Base-by-base conservation (phyloP, 2,113 vertebrate species). In the Peromyscus polionotus region DNA sequence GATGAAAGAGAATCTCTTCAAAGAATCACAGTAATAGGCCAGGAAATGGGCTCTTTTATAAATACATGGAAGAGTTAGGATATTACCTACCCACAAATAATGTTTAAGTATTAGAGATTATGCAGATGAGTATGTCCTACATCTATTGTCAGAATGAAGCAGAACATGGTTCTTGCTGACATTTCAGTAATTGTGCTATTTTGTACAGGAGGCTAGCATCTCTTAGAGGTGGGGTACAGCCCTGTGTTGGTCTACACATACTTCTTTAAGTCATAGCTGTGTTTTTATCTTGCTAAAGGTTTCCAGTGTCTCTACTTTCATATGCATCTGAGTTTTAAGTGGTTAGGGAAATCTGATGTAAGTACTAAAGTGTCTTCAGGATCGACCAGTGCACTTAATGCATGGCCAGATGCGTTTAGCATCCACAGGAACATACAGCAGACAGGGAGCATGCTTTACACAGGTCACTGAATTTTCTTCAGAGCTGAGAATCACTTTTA, bases 391-490 rank as follows among this genome's bases (percentile, higher is more conserved):
- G 81, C 51, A 85, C 85, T 95, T 97, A 98, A 96, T 95, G 87
- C 97, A 80, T 95, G 98, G 97, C 84, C 93, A 95, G 95, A 93
- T 98, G 94, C 80, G 95, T 97, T 98, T 96, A 95, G 85, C 88
- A 70, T 89, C 94, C 91, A 93, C 57, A 90, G 57, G 94, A 97
- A 94, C 90, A 95, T 54, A 77, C 0, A 98, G 95, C 76, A 97
- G 88, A 98, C 86, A 17, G 96, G 94, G 19, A 98, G 88, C 91
- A 63, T 48, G 84, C 57, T 90, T 98, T 98, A 98, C 92, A 97
- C 98, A 98, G 98, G 98, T 98, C 98, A 98, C 6, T 97, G 98
- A 57, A 51, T 98, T 98, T 98, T 98, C 97, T 97, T 93, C n/a
- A 95, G 95, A 97, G 95, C 94, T 94, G 84, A 98, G 95, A 98